These are phyloP conservation scores for Musca domestica DNA, from an alignment of 1,140 invertebrate genomes.

Conservation along the genomic window DNA sequence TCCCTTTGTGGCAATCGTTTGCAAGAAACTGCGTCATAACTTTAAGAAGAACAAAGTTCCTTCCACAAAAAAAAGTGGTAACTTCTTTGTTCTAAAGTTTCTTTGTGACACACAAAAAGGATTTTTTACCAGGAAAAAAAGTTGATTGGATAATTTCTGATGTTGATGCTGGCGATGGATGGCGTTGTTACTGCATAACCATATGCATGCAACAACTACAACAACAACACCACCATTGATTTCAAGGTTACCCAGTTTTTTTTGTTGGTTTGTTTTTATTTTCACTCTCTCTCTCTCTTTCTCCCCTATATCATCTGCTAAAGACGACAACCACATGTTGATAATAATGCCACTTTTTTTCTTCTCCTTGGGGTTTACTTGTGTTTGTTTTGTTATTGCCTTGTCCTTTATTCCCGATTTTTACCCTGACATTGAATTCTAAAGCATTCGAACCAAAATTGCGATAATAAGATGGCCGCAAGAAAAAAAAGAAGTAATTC, in stretches of 20 bases:
- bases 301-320: no score
- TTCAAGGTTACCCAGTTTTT: slow-evolving; percentile 21
- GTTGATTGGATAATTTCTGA: no score
- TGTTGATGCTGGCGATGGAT: no score
- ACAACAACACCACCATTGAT: not conserved
- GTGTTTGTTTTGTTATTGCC: not conserved
- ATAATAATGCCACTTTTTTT: no score
- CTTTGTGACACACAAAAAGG: not conserved
- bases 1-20: no score
- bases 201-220: not conserved
- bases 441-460: not conserved
- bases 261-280: no score
- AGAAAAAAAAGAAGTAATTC: no score
- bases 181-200: not conserved
- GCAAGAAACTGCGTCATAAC: slow-evolving; percentile 11
- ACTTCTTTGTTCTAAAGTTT: not conserved
- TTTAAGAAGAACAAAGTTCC: not conserved
- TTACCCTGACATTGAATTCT: slow-evolving; percentile 14
- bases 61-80: not conserved
- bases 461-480: not conserved
- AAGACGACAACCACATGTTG: no score
- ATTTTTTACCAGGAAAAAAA: no score
- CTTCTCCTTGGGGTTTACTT: no score
- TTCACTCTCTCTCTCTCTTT: no score
- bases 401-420: not conserved